A percentile compares a stretch with the other conserved stretches of the same genome.
phyloP scores from a whole-genome alignment of 1,140 invertebrate species.

The Mesaphorura yosii region DNA sequence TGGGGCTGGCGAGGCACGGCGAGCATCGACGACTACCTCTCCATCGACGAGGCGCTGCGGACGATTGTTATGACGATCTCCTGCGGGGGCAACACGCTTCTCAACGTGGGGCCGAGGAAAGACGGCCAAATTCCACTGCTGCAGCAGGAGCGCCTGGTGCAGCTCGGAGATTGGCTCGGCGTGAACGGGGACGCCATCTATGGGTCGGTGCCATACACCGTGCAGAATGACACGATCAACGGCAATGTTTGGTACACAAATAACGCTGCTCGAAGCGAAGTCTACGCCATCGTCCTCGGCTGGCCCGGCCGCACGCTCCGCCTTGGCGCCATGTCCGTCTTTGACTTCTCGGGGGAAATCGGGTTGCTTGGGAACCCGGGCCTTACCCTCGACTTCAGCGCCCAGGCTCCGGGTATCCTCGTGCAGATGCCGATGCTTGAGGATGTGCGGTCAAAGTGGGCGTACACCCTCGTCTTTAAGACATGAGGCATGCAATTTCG shows the following conservation, averaged over 20 bases:
- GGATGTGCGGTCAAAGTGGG: conserved; percentile 11
- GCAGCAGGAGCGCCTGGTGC: conserved; percentile 45
- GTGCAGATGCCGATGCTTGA: conserved; percentile 5
- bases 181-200: conserved; percentile 50
- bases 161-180: conserved; percentile 45
- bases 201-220: conserved; percentile 36
- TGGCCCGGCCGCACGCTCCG: neutral
- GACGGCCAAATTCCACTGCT: conserved; percentile 46
- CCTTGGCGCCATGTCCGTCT: neutral
- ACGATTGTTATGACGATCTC: conserved; percentile 67
- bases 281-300: conserved; percentile 1
- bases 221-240: conserved; percentile 43
- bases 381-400: neutral
- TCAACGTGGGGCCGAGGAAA: conserved; percentile 46
- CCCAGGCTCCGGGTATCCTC: conserved; percentile 1
- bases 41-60: conserved; percentile 56
- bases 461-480: conserved; percentile 12
- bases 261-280: neutral
- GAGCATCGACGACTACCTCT: conserved; percentile 54
- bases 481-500: too few relatives aligned
- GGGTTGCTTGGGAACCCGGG: neutral
- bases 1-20: conserved; percentile 79
- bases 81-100: conserved; percentile 53
- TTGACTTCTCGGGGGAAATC: neutral
- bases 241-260: conserved; percentile 33